phyloP scores from a whole-genome alignment of 2,113 vertebrate species.

The Eleginops maclovinus region DNA sequence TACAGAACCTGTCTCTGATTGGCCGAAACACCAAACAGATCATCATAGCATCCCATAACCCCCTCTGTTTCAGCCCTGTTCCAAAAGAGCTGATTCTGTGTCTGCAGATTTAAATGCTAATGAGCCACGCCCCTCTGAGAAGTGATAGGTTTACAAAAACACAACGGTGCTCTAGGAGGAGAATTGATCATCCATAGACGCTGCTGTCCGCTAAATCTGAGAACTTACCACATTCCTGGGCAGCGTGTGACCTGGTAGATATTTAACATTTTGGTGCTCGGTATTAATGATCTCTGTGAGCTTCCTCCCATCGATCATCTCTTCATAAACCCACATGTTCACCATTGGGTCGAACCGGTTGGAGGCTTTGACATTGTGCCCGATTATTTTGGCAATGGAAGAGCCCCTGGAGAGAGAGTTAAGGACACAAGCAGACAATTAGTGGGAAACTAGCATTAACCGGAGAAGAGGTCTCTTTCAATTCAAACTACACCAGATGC shows the following conservation, averaged over 20 bases:
- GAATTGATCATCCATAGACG: not conserved
- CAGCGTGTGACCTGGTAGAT: constrained; percentile 87
- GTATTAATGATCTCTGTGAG: constrained; percentile 88
- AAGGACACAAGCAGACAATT: not conserved
- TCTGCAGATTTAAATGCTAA: too few relatives aligned
- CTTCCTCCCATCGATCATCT: constrained; percentile 83
- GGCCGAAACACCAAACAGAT: too few relatives aligned
- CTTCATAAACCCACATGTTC: constrained; percentile 92
- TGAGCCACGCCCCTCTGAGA: too few relatives aligned
- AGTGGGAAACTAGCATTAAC: not conserved
- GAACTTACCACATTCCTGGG: constrained; percentile 86
- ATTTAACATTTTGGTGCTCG: constrained; percentile 89
- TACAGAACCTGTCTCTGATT: too few relatives aligned
- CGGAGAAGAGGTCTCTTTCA: not conserved
- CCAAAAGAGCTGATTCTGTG: too few relatives aligned
- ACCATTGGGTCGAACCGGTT: constrained; percentile 85
- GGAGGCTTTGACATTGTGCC: constrained; percentile 83
- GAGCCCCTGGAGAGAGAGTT: constrained; percentile 80
- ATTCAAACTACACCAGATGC: not conserved
- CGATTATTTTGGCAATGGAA: constrained; percentile 88
- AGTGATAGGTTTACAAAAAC: too few relatives aligned
- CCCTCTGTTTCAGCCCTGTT: too few relatives aligned
- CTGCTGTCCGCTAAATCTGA: too few relatives aligned
- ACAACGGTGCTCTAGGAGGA: too few relatives aligned
- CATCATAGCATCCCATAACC: too few relatives aligned